Evolutionary conservation across 2,797 vertebrate species (phyloP), one percentile per base, ranked within the genome.

Genomic region (Lutjanus argentimaculatus): DNA sequence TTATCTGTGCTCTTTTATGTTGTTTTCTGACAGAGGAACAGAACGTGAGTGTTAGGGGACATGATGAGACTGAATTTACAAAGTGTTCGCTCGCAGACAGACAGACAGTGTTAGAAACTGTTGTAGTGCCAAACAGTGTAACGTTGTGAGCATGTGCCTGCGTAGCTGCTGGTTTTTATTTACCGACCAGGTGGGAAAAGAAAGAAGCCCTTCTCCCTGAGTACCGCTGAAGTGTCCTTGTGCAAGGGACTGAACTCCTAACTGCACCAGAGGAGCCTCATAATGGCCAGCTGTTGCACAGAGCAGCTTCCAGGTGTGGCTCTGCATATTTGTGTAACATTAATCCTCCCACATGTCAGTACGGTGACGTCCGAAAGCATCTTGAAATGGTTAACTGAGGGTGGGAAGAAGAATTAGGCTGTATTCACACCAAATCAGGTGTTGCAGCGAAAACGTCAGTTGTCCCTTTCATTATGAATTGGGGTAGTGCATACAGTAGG

Each of bases 1-100:
- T 73, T 88, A 59, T 86, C 70, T 84, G 84, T 92, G 74, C 76
- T 89, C 77, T 86, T 83, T 79, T 70, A 9, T 83, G 15, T 91
- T 84, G 55, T 83, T 80, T 79, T 59, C 53, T 21, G 65, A 58
- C 67, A 58, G 45, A 75, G 48, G 42, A 45, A 55, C 30, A 25
- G 65, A 22, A 67, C 58, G 17, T 66, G 49, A 67, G 14, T 22
- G 67, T 48, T n/a, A 0, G n/a, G 42, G 0, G 57, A 51, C 17
- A 21, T 6, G 7, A 61, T n/a, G 11, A 8, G 19, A n/a, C 42
- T 63, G 77, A 53, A 64, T 64, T 52, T 10, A 46, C 63, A 40
- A 53, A 46, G 49, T 12, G 40, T 71, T 25, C 45, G n/a, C 45
- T 52, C 58, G 66, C 56, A 62, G 56, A 66, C 56, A 62, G 56